These are phyloP conservation scores for Neofelis nebulosa DNA, from an alignment of 2,113 vertebrate species.

Conservation along the genomic window DNA sequence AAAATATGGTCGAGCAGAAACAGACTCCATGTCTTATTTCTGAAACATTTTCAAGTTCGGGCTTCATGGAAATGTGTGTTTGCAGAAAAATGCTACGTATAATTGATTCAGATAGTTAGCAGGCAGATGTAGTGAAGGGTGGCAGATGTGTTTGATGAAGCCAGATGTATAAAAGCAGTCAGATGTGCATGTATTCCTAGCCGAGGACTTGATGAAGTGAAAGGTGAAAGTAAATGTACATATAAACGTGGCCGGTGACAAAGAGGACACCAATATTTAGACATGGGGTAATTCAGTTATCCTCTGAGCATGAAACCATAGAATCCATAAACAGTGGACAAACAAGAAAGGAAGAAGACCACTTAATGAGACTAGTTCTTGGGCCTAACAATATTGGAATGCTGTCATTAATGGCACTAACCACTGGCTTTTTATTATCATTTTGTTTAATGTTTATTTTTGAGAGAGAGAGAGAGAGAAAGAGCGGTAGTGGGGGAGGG, in stretches of 20 bases:
- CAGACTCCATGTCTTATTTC: neutral
- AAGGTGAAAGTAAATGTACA: neutral
- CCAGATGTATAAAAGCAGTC: neutral
- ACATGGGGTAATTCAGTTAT: neutral
- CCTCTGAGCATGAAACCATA: neutral
- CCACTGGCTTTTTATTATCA: too few species aligned
- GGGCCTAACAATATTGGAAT: neutral
- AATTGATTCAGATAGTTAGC: neutral
- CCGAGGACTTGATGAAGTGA: neutral
- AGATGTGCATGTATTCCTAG: neutral
- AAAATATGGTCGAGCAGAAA: neutral
- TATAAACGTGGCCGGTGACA: neutral
- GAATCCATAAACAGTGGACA: neutral
- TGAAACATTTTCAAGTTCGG: neutral
- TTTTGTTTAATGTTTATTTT: too few species aligned
- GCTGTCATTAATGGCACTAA: too few species aligned
- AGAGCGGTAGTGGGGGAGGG: too few species aligned
- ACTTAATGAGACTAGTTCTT: neutral
- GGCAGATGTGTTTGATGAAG: slow-evolving; percentile 15
- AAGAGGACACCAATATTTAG: neutral
- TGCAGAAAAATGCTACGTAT: neutral
- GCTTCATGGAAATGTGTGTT: neutral
- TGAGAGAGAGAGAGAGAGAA: too few species aligned
- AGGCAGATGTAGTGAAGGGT: neutral
- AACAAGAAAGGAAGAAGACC: neutral